Evolutionary conservation across 1,140 invertebrate species (phyloP).

Genomic region (Penaeus chinensis): DNA sequence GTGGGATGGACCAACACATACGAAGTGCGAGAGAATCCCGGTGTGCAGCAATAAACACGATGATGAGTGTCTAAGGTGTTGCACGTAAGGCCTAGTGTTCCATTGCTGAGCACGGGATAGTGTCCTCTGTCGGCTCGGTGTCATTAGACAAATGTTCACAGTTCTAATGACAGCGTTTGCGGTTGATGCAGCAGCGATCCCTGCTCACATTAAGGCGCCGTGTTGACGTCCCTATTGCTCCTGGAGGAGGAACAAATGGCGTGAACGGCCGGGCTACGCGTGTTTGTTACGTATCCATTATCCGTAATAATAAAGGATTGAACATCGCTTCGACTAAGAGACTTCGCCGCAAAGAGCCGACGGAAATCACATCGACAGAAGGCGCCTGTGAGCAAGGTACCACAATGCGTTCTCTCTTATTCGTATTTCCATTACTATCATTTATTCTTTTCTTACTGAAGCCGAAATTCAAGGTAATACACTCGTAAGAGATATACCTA

Average conservation of each 20-base stretch:
- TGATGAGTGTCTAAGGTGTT: too few species aligned
- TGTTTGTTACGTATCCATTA: slow-evolving; percentile 35
- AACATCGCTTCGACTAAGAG: slow-evolving; percentile 33
- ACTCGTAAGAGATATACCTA: too few species aligned
- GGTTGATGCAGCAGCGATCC: not conserved
- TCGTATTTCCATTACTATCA: too few species aligned
- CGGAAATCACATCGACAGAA: slow-evolving; percentile 3
- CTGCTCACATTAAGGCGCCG: not conserved
- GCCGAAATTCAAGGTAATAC: too few species aligned
- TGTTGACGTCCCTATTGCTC: not conserved
- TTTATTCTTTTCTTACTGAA: too few species aligned
- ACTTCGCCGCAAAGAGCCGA: slow-evolving; percentile 11
- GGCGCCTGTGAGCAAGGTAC: not conserved
- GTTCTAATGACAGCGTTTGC: slow-evolving; percentile 14
- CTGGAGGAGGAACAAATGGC: slow-evolving; percentile 18
- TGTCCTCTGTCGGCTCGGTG: too few species aligned
- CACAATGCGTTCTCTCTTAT: not conserved
- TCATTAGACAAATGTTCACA: slow-evolving; percentile 4
- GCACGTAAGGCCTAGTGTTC: too few species aligned
- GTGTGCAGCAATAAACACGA: too few species aligned
- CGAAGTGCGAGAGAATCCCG: too few species aligned
- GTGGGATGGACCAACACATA: too few species aligned
- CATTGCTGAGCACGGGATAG: too few species aligned
- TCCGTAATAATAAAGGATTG: slow-evolving; percentile 28
- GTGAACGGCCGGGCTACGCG: not conserved